Base-by-base conservation (phyloP, 2,888 invertebrate genomes). In the Stratiomys singularior region DNA sequence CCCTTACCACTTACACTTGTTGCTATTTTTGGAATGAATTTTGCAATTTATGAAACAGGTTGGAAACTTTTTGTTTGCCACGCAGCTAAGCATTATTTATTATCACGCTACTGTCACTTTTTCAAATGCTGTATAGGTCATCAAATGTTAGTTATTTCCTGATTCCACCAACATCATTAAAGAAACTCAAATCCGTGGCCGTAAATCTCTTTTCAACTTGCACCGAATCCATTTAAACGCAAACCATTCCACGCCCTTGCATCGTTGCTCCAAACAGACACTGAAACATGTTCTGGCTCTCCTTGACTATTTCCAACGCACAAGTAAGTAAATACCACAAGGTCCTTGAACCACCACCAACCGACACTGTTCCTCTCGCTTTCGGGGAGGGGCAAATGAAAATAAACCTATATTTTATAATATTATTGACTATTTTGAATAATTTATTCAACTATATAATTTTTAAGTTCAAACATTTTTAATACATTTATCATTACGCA, bases 401-500 rank as follows among this genome's bases (percentile, higher is more conserved):
- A 74, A 74, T 60, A 72, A n/a, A 56, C 18, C 72, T 72, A 28
- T 56, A 37, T 74, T 69, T 74, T 74, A 37, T 52, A 74, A 60
- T 74, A 74, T 74, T 74, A 69, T 46, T 44, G 52, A 74, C 72
- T 58, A 74, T 58, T 74, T 30, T 74, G 74, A 74, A 74, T 74
- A 74, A 74, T 74, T 74, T 74, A 74, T 74, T 74, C 74, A 74
- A 74, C 58, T 56, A 30, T 69, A 69, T 69, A 74, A 74, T 60
- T 58, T 74, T 74, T 74, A 74, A 23, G 74, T 74, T 74, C 74
- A 58, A 74, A 74, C 74, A 74, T 74, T 74, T 71, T 25, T 72
- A 56, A 74, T 74, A 74, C 74, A 74, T 72, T 56, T 72, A 72
- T 69, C 69, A 47, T 69, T 47, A 69, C 46, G 30, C 69, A 69